Conservation (phyloP, 2,888 invertebrate species). For the Leptura quadrifasciata region DNA sequence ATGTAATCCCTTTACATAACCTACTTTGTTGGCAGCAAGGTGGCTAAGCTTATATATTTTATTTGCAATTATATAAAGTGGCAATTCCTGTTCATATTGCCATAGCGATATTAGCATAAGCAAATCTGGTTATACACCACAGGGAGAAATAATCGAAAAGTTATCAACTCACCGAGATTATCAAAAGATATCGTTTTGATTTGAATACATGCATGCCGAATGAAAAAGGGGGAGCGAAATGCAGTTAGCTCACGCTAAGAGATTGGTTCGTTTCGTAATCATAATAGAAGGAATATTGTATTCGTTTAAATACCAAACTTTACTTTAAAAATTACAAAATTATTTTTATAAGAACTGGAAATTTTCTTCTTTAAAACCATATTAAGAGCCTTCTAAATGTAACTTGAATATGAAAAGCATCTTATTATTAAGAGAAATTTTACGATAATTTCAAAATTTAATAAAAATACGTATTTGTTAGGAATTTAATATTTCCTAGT, state of each 20-base stretch:
- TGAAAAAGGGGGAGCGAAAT: constrained; percentile 31
- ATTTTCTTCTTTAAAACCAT: too few relatives aligned
- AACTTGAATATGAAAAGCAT: too few relatives aligned
- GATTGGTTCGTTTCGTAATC: constrained; percentile 4
- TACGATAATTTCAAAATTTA: too few relatives aligned
- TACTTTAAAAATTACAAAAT: too few relatives aligned
- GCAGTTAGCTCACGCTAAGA: constrained; percentile 13
- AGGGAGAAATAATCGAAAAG: constrained; percentile 58
- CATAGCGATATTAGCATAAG: constrained; percentile 51
- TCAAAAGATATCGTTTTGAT: constrained; percentile 58
- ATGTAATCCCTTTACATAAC: constrained; percentile 11
- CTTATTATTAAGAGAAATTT: too few relatives aligned
- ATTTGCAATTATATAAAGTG: constrained; percentile 48
- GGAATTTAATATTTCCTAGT: too few relatives aligned
- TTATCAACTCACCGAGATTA: constrained; percentile 58
- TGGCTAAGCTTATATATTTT: constrained; percentile 16
- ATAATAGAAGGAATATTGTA: neutral
- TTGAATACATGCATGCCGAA: constrained; percentile 55
- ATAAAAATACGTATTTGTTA: too few relatives aligned
- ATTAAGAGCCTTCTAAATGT: too few relatives aligned
- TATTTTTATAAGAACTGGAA: too few relatives aligned
- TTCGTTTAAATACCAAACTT: neutral
- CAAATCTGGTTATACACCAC: constrained; percentile 54
- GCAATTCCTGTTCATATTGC: constrained; percentile 51
- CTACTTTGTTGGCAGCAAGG: neutral